phyloP scores from a whole-genome alignment of 2,113 vertebrate genomes.

The Lampris incognitus region DNA sequence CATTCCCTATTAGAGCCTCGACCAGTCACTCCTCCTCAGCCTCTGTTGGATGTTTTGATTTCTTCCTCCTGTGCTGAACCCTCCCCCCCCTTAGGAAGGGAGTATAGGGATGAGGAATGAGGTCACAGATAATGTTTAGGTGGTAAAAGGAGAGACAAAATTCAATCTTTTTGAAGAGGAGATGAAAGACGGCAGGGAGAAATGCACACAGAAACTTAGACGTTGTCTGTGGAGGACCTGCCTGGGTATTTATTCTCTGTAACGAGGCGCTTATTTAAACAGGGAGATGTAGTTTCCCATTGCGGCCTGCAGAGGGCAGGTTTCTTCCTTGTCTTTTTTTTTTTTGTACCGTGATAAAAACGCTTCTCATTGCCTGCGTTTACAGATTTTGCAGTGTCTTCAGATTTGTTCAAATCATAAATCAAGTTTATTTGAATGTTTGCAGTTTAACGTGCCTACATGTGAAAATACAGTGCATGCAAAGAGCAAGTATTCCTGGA shows the following conservation, averaged over 20 bases:
- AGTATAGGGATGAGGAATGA: constrained; percentile 53
- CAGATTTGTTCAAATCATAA: constrained; percentile 23
- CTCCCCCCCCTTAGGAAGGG: constrained; percentile 45
- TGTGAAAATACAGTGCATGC: too few relatives aligned
- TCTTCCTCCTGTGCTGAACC: constrained; percentile 45
- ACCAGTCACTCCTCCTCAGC: constrained; percentile 55
- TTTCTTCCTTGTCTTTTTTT: constrained; percentile 41
- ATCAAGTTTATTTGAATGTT: constrained; percentile 22
- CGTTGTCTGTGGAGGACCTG: neutral
- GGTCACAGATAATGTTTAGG: constrained; percentile 69
- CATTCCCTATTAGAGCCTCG: constrained; percentile 28
- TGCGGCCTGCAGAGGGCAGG: constrained; percentile 58
- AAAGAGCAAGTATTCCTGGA: too few relatives aligned
- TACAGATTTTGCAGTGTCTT: neutral
- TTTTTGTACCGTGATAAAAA: neutral
- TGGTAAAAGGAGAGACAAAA: constrained; percentile 59
- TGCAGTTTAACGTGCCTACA: neutral
- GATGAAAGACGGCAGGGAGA: constrained; percentile 63
- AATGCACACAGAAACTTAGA: constrained; percentile 22
- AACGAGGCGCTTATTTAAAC: neutral
- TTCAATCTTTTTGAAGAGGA: constrained; percentile 57
- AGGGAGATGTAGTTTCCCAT: constrained; percentile 19
- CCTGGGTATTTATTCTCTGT: neutral
- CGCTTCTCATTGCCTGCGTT: constrained; percentile 9
- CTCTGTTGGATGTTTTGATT: constrained; percentile 35